These are phyloP conservation scores for Periplaneta americana DNA, from an alignment of 1,140 invertebrate genomes.

Conservation along the genomic window DNA sequence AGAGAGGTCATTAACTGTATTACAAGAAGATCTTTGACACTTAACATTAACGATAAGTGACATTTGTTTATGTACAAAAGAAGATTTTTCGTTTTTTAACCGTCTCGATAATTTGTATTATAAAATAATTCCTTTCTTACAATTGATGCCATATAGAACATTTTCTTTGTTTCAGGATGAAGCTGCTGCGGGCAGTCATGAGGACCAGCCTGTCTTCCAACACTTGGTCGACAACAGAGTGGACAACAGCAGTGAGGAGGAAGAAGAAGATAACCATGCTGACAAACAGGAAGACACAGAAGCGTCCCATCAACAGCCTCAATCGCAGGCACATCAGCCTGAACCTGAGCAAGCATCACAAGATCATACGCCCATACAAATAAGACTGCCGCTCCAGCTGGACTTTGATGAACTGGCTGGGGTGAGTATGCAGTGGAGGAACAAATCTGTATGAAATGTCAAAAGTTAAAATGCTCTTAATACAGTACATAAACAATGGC, in stretches of 20 bases:
- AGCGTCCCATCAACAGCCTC: neutral
- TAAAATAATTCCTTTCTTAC: no score
- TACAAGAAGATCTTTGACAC: no score
- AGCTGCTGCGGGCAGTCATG: neutral
- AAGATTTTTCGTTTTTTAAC: no score
- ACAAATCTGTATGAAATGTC: no score
- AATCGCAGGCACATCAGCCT: neutral
- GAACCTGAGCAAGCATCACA: slow-evolving; percentile 12
- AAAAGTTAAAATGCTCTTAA: no score
- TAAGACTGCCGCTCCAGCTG: slow-evolving; percentile 71
- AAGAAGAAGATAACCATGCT: slow-evolving; percentile 32
- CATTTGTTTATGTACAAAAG: no score
- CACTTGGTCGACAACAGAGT: slow-evolving; percentile 19
- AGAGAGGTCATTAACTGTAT: no score
- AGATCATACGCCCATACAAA: slow-evolving; percentile 54
- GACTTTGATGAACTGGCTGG: slow-evolving; percentile 74
- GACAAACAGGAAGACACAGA: slow-evolving; percentile 30
- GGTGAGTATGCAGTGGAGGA: slow-evolving; percentile 34
- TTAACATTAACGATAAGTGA: no score
- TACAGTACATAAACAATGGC: no score
- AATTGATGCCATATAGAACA: neutral
- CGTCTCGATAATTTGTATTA: no score
- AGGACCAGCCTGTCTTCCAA: slow-evolving; percentile 12
- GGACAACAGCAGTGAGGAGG: slow-evolving; percentile 32
- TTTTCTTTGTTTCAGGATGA: neutral